Percentiles rank a stretch among this genome's conserved stretches.
Conservation (phyloP, 2,797 vertebrate genomes). For the Cyclopterus lumpus region DNA sequence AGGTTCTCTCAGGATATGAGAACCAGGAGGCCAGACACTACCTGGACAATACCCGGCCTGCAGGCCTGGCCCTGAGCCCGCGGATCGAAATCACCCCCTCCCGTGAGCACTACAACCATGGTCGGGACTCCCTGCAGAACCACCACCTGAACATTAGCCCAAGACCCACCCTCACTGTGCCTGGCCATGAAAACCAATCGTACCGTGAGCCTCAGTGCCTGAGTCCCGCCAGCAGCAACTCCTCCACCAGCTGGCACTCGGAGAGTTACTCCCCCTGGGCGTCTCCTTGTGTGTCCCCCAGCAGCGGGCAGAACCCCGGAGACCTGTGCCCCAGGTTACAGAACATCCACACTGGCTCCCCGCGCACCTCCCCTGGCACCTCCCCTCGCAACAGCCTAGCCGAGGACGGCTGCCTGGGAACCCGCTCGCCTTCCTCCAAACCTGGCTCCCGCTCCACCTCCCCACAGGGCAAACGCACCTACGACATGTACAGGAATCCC, state of each 20-base stretch:
- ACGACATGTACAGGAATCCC: conserved; percentile 91
- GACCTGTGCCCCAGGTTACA: conserved; percentile 96
- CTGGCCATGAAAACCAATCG: conserved; percentile 88
- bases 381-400: conserved; percentile 91
- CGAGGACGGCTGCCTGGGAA: conserved; percentile 91
- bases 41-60: conserved; percentile 84
- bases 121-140: conserved; percentile 90
- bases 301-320: conserved; percentile 90
- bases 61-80: conserved; percentile 91
- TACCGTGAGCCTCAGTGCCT: conserved; percentile 97
- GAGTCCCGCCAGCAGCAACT: conserved; percentile 98
- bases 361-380: conserved; percentile 96
- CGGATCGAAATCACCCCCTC: conserved; percentile 98
- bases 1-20: conserved; percentile 88
- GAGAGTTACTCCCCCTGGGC: conserved; percentile 97
- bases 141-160: conserved; percentile 89
- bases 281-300: conserved; percentile 97
- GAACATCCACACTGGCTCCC: conserved; percentile 97
- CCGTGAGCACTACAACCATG: conserved; percentile 94
- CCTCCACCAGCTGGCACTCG: conserved; percentile 99
- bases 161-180: conserved; percentile 93
- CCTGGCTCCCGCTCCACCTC: conserved; percentile 94
- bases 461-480: conserved; percentile 95
- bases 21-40: conserved; percentile 89
- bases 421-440: conserved; percentile 91